Base-by-base conservation (phyloP, 2,113 vertebrate genomes). In the Calypte anna region DNA sequence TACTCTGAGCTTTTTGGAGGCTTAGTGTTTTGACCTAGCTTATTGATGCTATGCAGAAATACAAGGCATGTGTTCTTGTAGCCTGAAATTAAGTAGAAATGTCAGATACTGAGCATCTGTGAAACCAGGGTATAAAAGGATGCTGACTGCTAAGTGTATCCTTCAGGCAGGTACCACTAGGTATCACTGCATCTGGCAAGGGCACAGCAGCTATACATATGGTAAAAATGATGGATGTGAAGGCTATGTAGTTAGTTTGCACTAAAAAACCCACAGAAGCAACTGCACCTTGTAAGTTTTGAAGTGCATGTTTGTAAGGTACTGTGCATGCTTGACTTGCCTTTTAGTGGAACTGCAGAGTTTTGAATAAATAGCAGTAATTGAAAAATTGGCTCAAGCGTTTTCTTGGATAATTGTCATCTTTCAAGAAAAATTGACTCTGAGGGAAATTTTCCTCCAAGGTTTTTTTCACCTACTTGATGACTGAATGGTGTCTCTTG, bases 391-490 rank as follows among this genome's bases (percentile, higher is more conserved):
- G 70, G 50, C 82, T 90, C 36, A 64, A 70, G 61, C 16, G 1
- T 89, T 67, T 93, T 58, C 73, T 78, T 82, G 72, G 78, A 38
- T 93, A 81, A 77, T 78, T 93, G 63, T 84, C 38, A 78, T 72
- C 36, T 94, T 92, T 86, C 92, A 91, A 51, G 93, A 90, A 57
- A 85, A 75, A 85, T 74, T 94, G 81, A 86, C 69, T 94, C 61
- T 43, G n/a, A 17, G 77, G 31, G 43, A 82, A 73, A 79, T 94
- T 90, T 85, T 84, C 13, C 3, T 72, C 40, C 40, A n/a, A 51
- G 57, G 23, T 63, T 81, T 78, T 78, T 57, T 87, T 59, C 46
- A 38, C 4, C 8, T 85, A 15, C 36, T 44, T 76, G 54, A 14
- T 89, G 48, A 44, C 31, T 76, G 78, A 76, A 43, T 63, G 33